phyloP scores from a whole-genome alignment of 1,140 invertebrate genomes.

The Venturia canescens region DNA sequence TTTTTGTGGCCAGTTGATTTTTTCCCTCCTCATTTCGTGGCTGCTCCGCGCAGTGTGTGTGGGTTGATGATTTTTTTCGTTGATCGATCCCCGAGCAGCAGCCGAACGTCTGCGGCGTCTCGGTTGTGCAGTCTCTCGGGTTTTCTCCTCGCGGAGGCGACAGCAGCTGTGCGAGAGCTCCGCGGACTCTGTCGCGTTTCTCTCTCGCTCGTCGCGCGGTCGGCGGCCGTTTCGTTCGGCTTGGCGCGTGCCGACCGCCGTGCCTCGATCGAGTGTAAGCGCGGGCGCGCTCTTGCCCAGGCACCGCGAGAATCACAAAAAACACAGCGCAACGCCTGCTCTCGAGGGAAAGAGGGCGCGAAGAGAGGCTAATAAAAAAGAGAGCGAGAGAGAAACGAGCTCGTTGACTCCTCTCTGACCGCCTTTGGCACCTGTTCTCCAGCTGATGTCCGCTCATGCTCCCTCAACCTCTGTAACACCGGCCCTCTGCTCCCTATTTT shows the following conservation, averaged over 20 bases:
- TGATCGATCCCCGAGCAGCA: conserved; percentile 50
- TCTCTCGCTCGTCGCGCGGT: conserved; percentile 46
- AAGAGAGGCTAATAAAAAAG: neutral
- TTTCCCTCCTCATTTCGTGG: neutral
- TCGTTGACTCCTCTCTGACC: conserved; percentile 50
- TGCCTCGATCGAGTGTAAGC: conserved; percentile 44
- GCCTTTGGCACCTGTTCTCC: conserved; percentile 73
- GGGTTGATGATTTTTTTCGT: conserved; percentile 23
- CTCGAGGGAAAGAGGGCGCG: neutral
- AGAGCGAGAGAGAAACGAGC: conserved; percentile 1
- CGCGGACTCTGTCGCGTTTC: conserved; percentile 58
- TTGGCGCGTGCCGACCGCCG: conserved; percentile 71
- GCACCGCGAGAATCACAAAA: neutral
- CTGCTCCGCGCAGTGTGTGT: neutral
- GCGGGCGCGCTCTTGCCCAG: conserved; percentile 47
- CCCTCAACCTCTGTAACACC: neutral
- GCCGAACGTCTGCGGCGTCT: conserved; percentile 42
- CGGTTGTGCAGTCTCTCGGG: conserved; percentile 3
- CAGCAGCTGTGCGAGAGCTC: conserved; percentile 58
- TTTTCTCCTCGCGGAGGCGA: conserved; percentile 27
- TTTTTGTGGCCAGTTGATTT: neutral
- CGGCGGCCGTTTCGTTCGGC: conserved; percentile 66
- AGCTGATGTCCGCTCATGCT: conserved; percentile 68
- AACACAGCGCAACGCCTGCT: neutral
- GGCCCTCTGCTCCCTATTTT: neutral